Percentiles rank a stretch among this genome's conserved stretches.
phyloP scores from a whole-genome alignment of 2,113 vertebrate species.

The Stigmatopora nigra region DNA sequence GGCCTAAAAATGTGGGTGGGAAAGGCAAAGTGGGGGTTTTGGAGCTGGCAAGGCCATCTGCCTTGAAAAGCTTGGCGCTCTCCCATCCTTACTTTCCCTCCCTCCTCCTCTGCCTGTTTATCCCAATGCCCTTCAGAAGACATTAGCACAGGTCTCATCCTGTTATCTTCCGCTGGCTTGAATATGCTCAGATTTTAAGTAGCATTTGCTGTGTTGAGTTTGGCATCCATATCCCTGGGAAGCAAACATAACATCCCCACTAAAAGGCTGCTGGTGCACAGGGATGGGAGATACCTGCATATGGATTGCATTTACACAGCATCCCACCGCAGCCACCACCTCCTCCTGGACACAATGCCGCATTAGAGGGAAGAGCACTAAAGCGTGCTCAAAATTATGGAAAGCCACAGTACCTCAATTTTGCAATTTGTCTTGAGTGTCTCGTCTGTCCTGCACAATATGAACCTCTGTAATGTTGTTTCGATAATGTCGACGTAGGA shows the following conservation, averaged over 20 bases:
- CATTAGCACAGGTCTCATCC: constrained; percentile 67
- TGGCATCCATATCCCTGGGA: constrained; percentile 59
- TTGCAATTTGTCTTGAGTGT: constrained; percentile 72
- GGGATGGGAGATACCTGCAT: constrained; percentile 68
- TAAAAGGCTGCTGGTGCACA: constrained; percentile 62
- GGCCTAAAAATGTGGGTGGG: constrained; percentile 36
- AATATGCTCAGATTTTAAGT: constrained; percentile 65
- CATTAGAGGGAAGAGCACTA: constrained; percentile 56
- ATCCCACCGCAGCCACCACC: background rate
- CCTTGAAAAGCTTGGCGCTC: constrained; percentile 54
- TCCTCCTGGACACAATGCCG: constrained; percentile 49
- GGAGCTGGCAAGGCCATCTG: constrained; percentile 45
- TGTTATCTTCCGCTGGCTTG: constrained; percentile 63
- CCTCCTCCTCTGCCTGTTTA: constrained; percentile 55
- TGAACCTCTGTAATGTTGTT: constrained; percentile 32
- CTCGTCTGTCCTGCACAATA: constrained; percentile 45
- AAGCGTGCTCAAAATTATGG: constrained; percentile 65
- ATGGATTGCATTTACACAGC: constrained; percentile 60
- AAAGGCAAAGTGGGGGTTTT: constrained; percentile 11
- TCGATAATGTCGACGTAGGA: constrained; percentile 59
- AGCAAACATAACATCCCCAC: constrained; percentile 59
- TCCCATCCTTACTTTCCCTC: constrained; percentile 46
- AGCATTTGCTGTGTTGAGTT: constrained; percentile 54
- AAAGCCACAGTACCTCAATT: constrained; percentile 71
- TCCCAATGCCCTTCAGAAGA: constrained; percentile 71